Base-by-base conservation (phyloP, 2,113 vertebrate genomes). In the Scortum barcoo region DNA sequence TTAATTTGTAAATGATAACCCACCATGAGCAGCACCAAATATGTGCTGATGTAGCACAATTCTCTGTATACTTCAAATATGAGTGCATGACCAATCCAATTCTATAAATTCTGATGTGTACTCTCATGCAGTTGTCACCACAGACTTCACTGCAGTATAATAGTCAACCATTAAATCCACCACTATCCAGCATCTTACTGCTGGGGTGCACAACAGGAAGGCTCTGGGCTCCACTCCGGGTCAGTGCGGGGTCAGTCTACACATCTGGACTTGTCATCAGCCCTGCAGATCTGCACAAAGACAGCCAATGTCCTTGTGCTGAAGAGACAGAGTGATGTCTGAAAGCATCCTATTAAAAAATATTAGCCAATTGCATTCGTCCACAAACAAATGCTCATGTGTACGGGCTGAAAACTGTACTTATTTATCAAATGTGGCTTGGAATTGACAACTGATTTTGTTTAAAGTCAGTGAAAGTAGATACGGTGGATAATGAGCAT, bases 191-290 rank as follows among this genome's bases (percentile, higher is more conserved):
- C 63, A 60, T 74, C 73, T 85, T 61, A 53, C 42, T 51, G 73
- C 58, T 61, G 76, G 76, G 67, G 28, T 85, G 73, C 88, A 68
- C 79, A 87, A 84, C 79, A 76, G 73, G 86, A 86, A 70, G 72
- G 71, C 50, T 40, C 70, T 80, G 65, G 76, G 83, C 80, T 87
- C 48, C 30, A 42, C 72, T 54, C 24, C 11, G 60, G 93, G 92
- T 93, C 92, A 90, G 33, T 24, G n/a, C 63, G 10, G 53, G 93
- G 93, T 93, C 86, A 84, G 24, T 24, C 48, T 71, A 11, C 88
- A 93, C 95, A 95, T 95, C 95, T 96, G 95, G 91, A 91, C 87
- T 87, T 93, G 85, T 85, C 92, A 94, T 95, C 90, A 94, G 50
- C 60, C 67, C 54, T 56, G 33, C 12, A 38, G 84, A 89, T 84